A percentile compares a stretch with the other conserved stretches of the same genome.
Conservation (phyloP, 2,113 vertebrate species). For the Tachysurus vachellii region DNA sequence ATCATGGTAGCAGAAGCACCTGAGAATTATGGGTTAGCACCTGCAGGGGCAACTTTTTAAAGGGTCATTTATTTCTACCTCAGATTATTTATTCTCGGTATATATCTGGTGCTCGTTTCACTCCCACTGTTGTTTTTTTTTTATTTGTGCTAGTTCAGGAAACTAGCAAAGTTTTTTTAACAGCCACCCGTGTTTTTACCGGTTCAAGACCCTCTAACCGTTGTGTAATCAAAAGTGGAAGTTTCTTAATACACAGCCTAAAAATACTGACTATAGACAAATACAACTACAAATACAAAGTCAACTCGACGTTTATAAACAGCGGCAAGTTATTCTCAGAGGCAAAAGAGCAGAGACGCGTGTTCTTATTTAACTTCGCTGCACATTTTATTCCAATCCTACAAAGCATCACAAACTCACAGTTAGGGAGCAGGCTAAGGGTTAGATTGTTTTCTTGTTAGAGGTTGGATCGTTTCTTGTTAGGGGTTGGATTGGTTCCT, state of each 20-base stretch:
- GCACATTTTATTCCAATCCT: neutral
- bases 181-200: neutral
- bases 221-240: slow-evolving; percentile 21
- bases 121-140: neutral
- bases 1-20: neutral
- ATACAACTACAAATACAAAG: neutral
- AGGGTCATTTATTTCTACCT: slow-evolving; percentile 9
- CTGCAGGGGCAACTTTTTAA: neutral
- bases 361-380: neutral
- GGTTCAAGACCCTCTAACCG: neutral
- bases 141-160: neutral
- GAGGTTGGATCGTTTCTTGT: neutral
- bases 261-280: slow-evolving; percentile 12
- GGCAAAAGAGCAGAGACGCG: neutral
- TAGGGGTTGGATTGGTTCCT: neutral
- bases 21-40: slow-evolving; percentile 9
- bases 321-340: neutral
- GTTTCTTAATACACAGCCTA: neutral
- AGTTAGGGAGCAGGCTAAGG: neutral
- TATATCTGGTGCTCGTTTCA: neutral
- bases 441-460: neutral
- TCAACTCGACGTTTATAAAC: slow-evolving; percentile 5
- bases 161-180: neutral
- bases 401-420: neutral
- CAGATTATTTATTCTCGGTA: neutral